Evolutionary conservation across 2,888 invertebrate genomes (phyloP).

Genomic region (Orchestes rusci): DNA sequence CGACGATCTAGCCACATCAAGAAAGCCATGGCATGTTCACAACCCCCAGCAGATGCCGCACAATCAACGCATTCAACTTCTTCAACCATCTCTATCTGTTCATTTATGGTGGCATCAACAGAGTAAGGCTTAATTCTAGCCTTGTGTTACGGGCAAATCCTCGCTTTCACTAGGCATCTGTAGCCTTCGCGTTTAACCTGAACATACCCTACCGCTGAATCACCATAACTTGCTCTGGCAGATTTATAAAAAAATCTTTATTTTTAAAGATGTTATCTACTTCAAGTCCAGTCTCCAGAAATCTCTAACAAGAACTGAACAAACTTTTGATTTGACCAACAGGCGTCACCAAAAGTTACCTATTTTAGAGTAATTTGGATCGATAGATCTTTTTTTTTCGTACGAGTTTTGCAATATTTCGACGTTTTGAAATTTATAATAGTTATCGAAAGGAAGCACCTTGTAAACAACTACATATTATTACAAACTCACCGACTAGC

Average conservation of each 20-base stretch:
- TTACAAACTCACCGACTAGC: too few species aligned
- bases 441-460: too few species aligned
- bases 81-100: conserved; percentile 4
- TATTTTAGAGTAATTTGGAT: too few species aligned
- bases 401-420: background rate
- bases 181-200: conserved; percentile 3
- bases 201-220: conserved; percentile 6
- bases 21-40: conserved; percentile 10
- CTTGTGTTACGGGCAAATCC: conserved; percentile 11
- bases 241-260: too few species aligned
- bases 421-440: background rate
- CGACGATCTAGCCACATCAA: conserved; percentile 12
- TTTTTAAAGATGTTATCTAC: background rate
- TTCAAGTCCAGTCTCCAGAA: background rate
- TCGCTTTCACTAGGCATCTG: conserved; percentile 5
- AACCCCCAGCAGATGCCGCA: conserved; percentile 10
- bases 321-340: too few species aligned
- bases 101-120: conserved; percentile 7
- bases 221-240: conserved; percentile 6
- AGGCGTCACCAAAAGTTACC: too few species aligned
- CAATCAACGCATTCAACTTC: conserved; percentile 4
- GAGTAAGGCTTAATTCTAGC: conserved; percentile 5
- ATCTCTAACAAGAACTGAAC: background rate
- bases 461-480: too few species aligned
- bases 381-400: too few species aligned